These are phyloP conservation scores for Leptinotarsa juncta DNA, from an alignment of 2,888 invertebrate genomes.

Conservation along the genomic window DNA sequence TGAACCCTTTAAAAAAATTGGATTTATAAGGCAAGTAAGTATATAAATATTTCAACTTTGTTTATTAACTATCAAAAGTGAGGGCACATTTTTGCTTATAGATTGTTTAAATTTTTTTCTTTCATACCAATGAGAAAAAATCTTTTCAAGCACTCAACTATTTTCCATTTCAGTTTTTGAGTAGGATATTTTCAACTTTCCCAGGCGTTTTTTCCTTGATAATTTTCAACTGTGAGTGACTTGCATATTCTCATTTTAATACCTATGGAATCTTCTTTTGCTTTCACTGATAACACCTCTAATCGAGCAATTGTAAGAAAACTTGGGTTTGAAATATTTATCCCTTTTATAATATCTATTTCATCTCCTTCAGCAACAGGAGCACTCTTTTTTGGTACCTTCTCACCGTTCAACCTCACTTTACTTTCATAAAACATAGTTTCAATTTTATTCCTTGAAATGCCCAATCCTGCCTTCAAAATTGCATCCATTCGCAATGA, in stretches of 20 bases:
- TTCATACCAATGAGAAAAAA: too few relatives aligned
- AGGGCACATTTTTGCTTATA: too few relatives aligned
- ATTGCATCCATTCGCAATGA: slow-evolving; percentile 79
- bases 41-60: too few relatives aligned
- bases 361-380: slow-evolving; percentile 78
- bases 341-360: slow-evolving; percentile 80
- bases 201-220: slow-evolving; percentile 58
- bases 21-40: too few relatives aligned
- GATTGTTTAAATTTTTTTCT: too few relatives aligned
- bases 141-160: too few relatives aligned
- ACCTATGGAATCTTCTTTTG: slow-evolving; percentile 70
- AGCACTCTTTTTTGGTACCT: slow-evolving; percentile 80
- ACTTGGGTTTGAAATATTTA: slow-evolving; percentile 75
- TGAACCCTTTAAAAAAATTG: too few relatives aligned
- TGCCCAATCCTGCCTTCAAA: slow-evolving; percentile 75
- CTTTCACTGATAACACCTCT: slow-evolving; percentile 70
- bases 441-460: slow-evolving; percentile 85
- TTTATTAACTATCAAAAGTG: too few relatives aligned
- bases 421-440: slow-evolving; percentile 83
- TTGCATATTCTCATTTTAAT: slow-evolving; percentile 77
- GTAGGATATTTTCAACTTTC: background rate
- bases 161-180: background rate
- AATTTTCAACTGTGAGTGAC: slow-evolving; percentile 79
- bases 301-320: slow-evolving; percentile 78
- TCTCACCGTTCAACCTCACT: slow-evolving; percentile 83